These are phyloP conservation scores for Xiphophorus hellerii DNA, from an alignment of 2,113 vertebrate genomes.

Conservation along the genomic window DNA sequence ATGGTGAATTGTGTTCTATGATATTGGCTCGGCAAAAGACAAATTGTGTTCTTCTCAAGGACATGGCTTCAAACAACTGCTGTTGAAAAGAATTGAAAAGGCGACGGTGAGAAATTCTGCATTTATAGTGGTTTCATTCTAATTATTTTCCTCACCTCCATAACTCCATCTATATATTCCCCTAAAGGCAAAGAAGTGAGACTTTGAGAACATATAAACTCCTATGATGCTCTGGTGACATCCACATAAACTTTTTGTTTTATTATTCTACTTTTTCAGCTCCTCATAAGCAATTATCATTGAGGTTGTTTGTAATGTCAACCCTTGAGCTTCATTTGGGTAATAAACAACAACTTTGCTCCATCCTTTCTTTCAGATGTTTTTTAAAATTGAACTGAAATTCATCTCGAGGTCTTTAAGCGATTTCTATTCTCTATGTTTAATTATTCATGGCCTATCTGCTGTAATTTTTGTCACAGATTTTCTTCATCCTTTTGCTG, in stretches of 20 bases:
- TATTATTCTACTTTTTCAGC: conserved; percentile 21
- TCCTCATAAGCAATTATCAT: conserved; percentile 52
- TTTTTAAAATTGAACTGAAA: conserved; percentile 66
- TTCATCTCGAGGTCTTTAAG: conserved; percentile 72
- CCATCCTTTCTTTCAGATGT: conserved; percentile 9
- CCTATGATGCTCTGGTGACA: conserved; percentile 45
- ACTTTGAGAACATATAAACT: conserved; percentile 53
- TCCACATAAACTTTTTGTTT: conserved; percentile 25
- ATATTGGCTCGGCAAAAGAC: conserved; percentile 59
- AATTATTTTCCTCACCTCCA: conserved; percentile 58
- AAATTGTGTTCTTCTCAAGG: conserved; percentile 75
- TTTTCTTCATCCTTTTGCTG: conserved; percentile 71
- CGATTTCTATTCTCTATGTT: conserved; percentile 69
- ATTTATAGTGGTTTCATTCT: conserved; percentile 62
- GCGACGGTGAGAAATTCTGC: conserved; percentile 7
- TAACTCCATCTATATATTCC: conserved; percentile 40
- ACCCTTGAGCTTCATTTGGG: conserved; percentile 28
- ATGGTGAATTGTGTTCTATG: conserved; percentile 66
- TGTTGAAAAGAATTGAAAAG: conserved; percentile 27
- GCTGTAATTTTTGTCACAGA: conserved; percentile 77
- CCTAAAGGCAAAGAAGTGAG: conserved; percentile 20
- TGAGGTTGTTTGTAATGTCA: conserved; percentile 48
- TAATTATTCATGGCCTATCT: conserved; percentile 75
- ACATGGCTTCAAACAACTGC: conserved; percentile 63
- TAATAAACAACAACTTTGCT: conserved; percentile 42